Evolutionary conservation across 1,140 invertebrate species (phyloP), one percentile per base, ranked within the genome.

Genomic region (Phortica variegata): DNA sequence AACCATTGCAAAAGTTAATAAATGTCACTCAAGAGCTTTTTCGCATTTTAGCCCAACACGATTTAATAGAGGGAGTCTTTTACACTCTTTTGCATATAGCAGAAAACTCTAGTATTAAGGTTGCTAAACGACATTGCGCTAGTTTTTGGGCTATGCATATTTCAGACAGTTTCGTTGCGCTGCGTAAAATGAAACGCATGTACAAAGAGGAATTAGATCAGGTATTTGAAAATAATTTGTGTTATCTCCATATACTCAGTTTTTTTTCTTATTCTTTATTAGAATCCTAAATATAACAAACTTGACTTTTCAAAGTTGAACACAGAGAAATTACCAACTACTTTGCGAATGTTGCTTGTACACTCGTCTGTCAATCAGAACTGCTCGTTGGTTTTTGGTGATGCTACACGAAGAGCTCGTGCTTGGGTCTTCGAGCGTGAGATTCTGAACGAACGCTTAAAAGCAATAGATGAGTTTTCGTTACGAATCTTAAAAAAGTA

Each of bases 81-180:
- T 43, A 55, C 1, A 53, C 51, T 4, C 46, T 76, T 6, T 49
- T 76, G 2, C 52, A 57, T 4, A 21, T 72, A 37, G 38, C 51
- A 2, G 73, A 76, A 48, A 65, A 65, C 52, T 1, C 36, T 10
- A 55, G 54, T 37, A 53, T 46, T 5, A 3, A 21, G 0, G 40
- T 52, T 4, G 23, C 21, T 2, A 52, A 41, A 12, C 53, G 69
- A 1, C 1, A 23, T 8, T 70, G 63, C 8, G 70, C 68, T 6
- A 60, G 61, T 17, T 75, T 73, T 47, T 76, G 73, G 73, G 68
- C 60, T 6, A 34, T 32, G 1, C 58, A 72, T 19, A 61, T 76
- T 52, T 12, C 59, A 1, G 16, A 60, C 6, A 60, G 65, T 3
- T 72, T 76, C 34, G 36, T 36, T 3, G 68, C 63, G 41, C 59